These are phyloP conservation scores for Hylomyscus alleni DNA, from an alignment of 2,797 vertebrate species.

Conservation along the genomic window DNA sequence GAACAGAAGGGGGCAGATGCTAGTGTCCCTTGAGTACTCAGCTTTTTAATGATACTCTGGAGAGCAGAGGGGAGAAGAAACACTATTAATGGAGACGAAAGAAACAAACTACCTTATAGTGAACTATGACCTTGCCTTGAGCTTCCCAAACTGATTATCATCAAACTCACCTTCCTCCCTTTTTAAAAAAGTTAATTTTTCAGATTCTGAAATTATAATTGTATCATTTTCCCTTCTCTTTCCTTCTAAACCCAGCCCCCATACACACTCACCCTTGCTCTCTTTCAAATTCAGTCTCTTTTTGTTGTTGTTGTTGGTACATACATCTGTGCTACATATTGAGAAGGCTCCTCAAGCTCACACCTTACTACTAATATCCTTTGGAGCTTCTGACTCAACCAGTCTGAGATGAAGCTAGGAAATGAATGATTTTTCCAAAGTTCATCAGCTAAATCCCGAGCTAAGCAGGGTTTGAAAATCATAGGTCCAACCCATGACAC, in stretches of 20 bases:
- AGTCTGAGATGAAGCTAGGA: not conserved
- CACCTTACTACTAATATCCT: not conserved
- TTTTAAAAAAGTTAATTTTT: not conserved
- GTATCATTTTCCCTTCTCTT: not conserved
- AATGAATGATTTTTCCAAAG: slow-evolving; percentile 34
- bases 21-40: not conserved
- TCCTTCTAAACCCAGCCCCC: not conserved
- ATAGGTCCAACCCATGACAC: not conserved
- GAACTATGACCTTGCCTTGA: not conserved
- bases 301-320: not conserved
- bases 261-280: not conserved
- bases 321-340: not conserved
- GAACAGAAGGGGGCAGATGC: slow-evolving; percentile 20
- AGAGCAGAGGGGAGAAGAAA: not conserved
- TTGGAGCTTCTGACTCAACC: not conserved
- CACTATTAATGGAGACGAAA: not conserved
- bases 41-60: not conserved
- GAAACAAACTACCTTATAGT: not conserved
- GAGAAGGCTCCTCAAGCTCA: not conserved
- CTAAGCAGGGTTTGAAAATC: slow-evolving; percentile 32
- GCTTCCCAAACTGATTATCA: not conserved
- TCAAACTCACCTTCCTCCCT: not conserved
- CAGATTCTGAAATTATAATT: not conserved
- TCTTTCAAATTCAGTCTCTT: not conserved
- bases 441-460: slow-evolving; percentile 8